Conservation (phyloP, 64 coral and sea anemone genomes). For the Dendronephthya gigantea region DNA sequence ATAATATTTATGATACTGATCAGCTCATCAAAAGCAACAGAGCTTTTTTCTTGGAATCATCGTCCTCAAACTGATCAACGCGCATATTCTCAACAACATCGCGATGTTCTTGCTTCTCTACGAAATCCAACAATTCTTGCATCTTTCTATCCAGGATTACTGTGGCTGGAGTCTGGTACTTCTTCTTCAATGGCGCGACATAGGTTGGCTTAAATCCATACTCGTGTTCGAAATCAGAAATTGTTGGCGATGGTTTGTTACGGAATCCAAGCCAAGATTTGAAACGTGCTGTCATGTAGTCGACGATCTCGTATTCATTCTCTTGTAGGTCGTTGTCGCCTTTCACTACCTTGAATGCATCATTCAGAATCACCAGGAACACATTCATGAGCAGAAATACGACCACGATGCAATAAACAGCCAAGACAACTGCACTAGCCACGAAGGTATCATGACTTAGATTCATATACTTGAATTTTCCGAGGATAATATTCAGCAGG, state of each 20-base stretch:
- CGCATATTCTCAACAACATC: background rate
- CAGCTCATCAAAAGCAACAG: background rate
- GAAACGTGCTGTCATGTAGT: conserved; percentile 82
- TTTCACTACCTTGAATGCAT: conserved; percentile 79
- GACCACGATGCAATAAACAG: conserved; percentile 65
- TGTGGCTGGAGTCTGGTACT: background rate
- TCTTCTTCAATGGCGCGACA: background rate
- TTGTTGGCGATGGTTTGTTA: conserved; percentile 26
- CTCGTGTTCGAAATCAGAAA: background rate
- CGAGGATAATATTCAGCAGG: conserved; percentile 75
- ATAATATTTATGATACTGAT: background rate
- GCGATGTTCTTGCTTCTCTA: background rate
- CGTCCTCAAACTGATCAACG: background rate
- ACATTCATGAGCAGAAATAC: conserved; percentile 85
- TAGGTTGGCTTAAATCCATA: background rate
- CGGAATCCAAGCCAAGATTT: conserved; percentile 51
- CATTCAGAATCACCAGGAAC: conserved; percentile 87
- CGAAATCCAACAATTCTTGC: background rate
- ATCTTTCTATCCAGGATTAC: background rate
- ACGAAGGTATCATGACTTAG: conserved; percentile 57
- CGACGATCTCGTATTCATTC: conserved; percentile 89
- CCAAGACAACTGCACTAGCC: conserved; percentile 61
- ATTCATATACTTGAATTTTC: conserved; percentile 84
- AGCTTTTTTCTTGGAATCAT: background rate
- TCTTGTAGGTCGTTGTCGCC: conserved; percentile 72